Evolutionary conservation across 2,888 invertebrate species (phyloP), one percentile per base, ranked within the genome.

Genomic region (Aspidapion aeneum): DNA sequence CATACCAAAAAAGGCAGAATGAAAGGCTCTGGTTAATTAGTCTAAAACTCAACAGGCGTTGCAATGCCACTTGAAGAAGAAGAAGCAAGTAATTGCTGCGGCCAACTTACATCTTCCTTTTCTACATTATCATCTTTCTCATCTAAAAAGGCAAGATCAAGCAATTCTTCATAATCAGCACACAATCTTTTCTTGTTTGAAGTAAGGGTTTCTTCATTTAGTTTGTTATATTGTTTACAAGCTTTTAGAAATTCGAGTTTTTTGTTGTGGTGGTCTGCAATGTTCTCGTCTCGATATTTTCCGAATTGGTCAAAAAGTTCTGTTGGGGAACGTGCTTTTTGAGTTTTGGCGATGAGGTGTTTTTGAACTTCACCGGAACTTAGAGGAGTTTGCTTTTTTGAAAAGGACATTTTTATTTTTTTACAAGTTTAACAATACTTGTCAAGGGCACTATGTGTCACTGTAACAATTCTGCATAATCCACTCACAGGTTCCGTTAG

Each of bases 201-300:
- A 17, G 68, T 62, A n/a, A 74, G 58, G 0, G 74, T 73, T 35
- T 70, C 67, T 49, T 69, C 68, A 61, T 75, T 76, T 58, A 71
- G 60, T 18, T 68, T 68, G 17, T 73, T 70, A 56, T 75, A 77
- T 49, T 69, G 64, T 56, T 68, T 68, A 2, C 68, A 72, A 3
- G 71, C 69, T 17, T 71, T 70, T 17, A 68, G 57, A 60, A 77
- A 77, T 60, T 70, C 65, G 0, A 62, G 55, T 48, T 63, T 69
- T 57, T 75, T 77, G n/a, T 62, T 50, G 18, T 69, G 64, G 63
- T 77, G 77, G 12, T 71, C 69, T 55, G 71, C 63, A n/a, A 70
- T 68, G 61, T 75, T 71, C 60, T 77, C 74, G 58, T 76, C 74
- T 49, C 74, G 69, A 59, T 74, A 74, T 61, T 69, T 71, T 56